These are phyloP conservation scores for Cryptus viduatorius DNA, from an alignment of 2,888 invertebrate genomes.

Conservation along the genomic window DNA sequence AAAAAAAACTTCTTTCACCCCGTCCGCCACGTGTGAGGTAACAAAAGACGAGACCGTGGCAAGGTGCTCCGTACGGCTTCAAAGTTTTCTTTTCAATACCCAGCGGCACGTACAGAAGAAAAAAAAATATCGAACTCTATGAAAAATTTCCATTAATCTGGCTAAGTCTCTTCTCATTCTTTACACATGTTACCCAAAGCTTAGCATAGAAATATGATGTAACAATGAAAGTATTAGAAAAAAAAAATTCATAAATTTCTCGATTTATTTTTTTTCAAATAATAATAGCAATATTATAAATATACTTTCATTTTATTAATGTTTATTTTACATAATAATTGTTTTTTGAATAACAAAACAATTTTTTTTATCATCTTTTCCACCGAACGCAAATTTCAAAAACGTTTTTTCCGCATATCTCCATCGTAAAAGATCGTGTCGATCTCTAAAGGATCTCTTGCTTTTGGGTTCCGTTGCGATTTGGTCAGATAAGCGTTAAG, in stretches of 20 bases:
- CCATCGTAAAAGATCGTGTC: neutral
- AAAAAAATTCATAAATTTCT: neutral
- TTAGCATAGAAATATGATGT: neutral
- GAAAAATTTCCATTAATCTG: slow-evolving; percentile 11
- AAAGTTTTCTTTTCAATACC: neutral
- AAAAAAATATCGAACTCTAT: neutral
- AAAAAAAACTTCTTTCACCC: slow-evolving; percentile 65
- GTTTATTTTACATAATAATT: neutral
- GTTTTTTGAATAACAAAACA: neutral
- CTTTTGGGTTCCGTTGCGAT: neutral
- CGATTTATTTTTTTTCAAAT: neutral
- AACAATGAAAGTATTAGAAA: neutral
- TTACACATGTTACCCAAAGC: neutral
- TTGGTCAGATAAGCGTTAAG: slow-evolving; percentile 50
- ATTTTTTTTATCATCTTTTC: neutral
- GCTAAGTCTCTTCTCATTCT: neutral
- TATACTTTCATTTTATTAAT: neutral
- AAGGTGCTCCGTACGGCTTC: slow-evolving; percentile 77
- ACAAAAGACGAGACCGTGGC: slow-evolving; percentile 81
- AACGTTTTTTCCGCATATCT: neutral
- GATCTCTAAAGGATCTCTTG: neutral
- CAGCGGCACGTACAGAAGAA: neutral
- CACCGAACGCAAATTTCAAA: neutral
- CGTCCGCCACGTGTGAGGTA: slow-evolving; percentile 82
- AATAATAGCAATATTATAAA: neutral